These are phyloP conservation scores for Caenorhabditis latens DNA, from an alignment of 1,140 invertebrate genomes.

Conservation along the genomic window DNA sequence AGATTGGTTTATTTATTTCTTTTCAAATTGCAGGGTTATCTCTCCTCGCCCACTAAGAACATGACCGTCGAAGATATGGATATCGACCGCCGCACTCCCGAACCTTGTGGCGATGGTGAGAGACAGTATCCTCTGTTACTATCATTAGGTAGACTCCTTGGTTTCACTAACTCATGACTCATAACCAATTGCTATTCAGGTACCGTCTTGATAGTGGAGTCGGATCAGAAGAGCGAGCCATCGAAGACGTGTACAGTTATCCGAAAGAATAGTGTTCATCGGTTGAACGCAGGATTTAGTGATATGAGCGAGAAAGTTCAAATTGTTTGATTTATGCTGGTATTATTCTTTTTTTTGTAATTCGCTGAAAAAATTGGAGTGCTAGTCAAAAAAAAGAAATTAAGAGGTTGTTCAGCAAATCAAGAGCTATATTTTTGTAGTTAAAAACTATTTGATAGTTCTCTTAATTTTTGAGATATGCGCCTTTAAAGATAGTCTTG, in stretches of 20 bases:
- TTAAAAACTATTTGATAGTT: no score
- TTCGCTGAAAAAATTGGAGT: neutral
- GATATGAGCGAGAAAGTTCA: slow-evolving; percentile 52
- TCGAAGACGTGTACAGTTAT: slow-evolving; percentile 33
- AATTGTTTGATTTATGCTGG: slow-evolving; percentile 33
- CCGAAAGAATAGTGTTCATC: slow-evolving; percentile 33
- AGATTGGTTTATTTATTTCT: neutral
- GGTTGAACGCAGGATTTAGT: slow-evolving; percentile 22
- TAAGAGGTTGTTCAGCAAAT: no score
- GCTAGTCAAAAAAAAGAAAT: no score
- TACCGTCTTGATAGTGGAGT: slow-evolving; percentile 50
- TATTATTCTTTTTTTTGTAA: neutral
- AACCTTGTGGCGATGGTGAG: slow-evolving; percentile 34
- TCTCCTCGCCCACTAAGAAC: slow-evolving; percentile 38
- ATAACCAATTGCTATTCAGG: neutral
- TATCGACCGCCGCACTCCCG: slow-evolving; percentile 21
- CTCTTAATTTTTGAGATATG: no score
- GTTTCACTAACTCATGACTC: slow-evolving; percentile 4
- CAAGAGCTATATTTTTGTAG: no score
- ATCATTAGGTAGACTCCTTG: slow-evolving; percentile 51
- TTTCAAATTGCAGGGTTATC: slow-evolving; percentile 15
- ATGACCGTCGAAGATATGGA: slow-evolving; percentile 40
- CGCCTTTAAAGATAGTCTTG: no score
- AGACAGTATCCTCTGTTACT: slow-evolving; percentile 48
- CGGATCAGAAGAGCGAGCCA: slow-evolving; percentile 17